Conservation (phyloP, 2,888 invertebrate species). For the Drosophila hamatofila region DNA sequence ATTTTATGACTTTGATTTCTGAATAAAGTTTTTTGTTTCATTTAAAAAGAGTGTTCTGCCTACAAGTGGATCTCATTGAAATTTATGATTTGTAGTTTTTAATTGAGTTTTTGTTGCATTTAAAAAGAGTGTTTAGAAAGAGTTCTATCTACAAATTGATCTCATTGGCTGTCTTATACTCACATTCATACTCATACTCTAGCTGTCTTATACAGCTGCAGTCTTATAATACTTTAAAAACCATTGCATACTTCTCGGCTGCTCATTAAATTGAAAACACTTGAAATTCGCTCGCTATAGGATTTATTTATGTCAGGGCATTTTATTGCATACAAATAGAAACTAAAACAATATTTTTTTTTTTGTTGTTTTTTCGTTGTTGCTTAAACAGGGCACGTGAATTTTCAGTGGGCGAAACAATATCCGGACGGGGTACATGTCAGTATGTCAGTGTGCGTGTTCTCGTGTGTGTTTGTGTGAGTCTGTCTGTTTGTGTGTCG, state of each 20-base stretch:
- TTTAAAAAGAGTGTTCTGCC: slow-evolving; percentile 1
- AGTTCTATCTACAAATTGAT: too few relatives aligned
- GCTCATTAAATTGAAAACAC: not conserved
- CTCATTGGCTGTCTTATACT: not conserved
- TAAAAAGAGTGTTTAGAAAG: slow-evolving; percentile 8
- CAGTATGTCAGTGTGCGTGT: slow-evolving; percentile 8
- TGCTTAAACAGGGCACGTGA: slow-evolving; percentile 69
- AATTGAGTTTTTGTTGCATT: slow-evolving; percentile 52
- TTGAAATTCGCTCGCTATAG: slow-evolving; percentile 39
- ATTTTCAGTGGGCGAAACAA: slow-evolving; percentile 36
- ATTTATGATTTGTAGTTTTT: slow-evolving; percentile 45
- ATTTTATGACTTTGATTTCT: slow-evolving; percentile 47
- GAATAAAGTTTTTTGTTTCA: slow-evolving; percentile 52
- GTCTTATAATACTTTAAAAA: slow-evolving; percentile 21
- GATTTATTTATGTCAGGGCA: slow-evolving; percentile 51
- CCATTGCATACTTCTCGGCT: slow-evolving; percentile 58
- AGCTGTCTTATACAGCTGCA: slow-evolving; percentile 12
- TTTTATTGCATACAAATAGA: slow-evolving; percentile 69
- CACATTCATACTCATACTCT: too few relatives aligned
- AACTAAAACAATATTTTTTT: slow-evolving; percentile 50
- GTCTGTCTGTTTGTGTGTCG: slow-evolving; percentile 19
- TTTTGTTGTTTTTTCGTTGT: slow-evolving; percentile 44
- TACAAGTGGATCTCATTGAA: slow-evolving; percentile 16
- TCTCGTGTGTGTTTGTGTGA: not conserved
- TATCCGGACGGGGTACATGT: slow-evolving; percentile 34